Evolutionary conservation across 2,113 vertebrate genomes (phyloP), one percentile per base, ranked within the genome.

Genomic region (Sprattus sprattus): DNA sequence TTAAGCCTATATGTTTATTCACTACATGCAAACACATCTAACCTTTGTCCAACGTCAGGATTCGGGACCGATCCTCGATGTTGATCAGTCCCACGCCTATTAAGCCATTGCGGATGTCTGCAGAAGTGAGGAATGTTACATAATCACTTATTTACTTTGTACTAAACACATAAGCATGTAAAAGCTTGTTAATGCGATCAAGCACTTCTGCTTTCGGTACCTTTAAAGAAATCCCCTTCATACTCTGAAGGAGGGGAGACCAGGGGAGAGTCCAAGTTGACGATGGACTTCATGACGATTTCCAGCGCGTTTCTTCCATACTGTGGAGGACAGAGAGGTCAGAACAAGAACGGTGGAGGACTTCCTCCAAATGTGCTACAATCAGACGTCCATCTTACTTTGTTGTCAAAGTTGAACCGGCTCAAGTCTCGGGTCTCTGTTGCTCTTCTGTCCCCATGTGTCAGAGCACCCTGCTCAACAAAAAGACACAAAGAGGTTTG

Each of bases 201-300:
- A 3, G 44, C 0, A 32, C 71, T 78, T 39, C 11, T 32, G 28
- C 11, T 39, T 44, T 16, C 71, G 47, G 20, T 92, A 98, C 98
- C 98, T 97, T 98, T 99, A 91, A 99, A 99, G 92, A 99, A 99
- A 92, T 99, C 98, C 71, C 98, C 98, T 88, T 96, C 96, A 90
- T 97, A 99, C 89, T 97, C 93, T 80, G 96, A 93, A 86, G 98
- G 98, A 0, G 98, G 97, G 0, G 97, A 96, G 45, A 99, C 98
- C 86, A 99, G 93, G 0, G 98, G 97, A 22, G 95, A 90, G 84
- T 99, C 98, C 4, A 99, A 93, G 92, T 96, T 99, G 75, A 99
- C 98, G 80, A 99, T 99, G 4, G 98, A 99, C 91, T 99, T 99
- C 98, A 99, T 99, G 54, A 99, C 98, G 28, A 99, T 99, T 90